A percentile compares a stretch with the other conserved stretches of the same genome.
Conservation (phyloP, 2,888 invertebrate genomes). For the Subacronicta megacephala region DNA sequence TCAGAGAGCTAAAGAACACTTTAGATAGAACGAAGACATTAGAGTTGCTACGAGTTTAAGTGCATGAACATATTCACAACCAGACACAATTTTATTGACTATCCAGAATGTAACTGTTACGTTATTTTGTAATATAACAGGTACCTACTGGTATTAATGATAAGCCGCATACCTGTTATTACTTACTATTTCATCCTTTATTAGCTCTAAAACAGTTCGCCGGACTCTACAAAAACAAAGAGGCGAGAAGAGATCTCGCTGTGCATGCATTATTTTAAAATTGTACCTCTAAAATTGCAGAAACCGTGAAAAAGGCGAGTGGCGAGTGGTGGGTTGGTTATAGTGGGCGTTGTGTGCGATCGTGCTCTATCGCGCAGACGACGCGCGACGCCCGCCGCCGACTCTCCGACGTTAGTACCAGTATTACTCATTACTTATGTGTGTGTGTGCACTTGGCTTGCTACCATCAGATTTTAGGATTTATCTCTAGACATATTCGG, state of each 20-base stretch:
- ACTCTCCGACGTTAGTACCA: slow-evolving; percentile 55
- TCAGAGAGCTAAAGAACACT: no score
- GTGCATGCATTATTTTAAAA: slow-evolving; percentile 53
- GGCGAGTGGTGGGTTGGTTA: slow-evolving; percentile 21
- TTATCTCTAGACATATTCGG: slow-evolving; percentile 39
- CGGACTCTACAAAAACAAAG: slow-evolving; percentile 41
- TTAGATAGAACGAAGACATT: no score
- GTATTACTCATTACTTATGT: slow-evolving; percentile 59
- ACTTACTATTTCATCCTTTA: slow-evolving; percentile 34
- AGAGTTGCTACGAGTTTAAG: no score
- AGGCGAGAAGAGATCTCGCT: slow-evolving; percentile 40
- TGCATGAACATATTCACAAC: no score
- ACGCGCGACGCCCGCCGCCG: no score
- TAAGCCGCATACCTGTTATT: background rate
- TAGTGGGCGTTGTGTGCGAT: slow-evolving; percentile 51
- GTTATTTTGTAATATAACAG: background rate
- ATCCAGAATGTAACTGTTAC: slow-evolving; percentile 1
- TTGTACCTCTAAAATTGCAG: slow-evolving; percentile 61
- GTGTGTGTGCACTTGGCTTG: slow-evolving; percentile 49
- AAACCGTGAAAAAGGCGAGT: slow-evolving; percentile 61
- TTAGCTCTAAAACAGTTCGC: slow-evolving; percentile 35
- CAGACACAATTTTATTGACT: background rate
- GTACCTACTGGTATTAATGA: background rate
- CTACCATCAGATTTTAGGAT: slow-evolving; percentile 43
- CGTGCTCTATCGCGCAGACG: slow-evolving; percentile 69